These are phyloP conservation scores for Nephila pilipes DNA, from an alignment of 1,140 invertebrate genomes.

Conservation along the genomic window DNA sequence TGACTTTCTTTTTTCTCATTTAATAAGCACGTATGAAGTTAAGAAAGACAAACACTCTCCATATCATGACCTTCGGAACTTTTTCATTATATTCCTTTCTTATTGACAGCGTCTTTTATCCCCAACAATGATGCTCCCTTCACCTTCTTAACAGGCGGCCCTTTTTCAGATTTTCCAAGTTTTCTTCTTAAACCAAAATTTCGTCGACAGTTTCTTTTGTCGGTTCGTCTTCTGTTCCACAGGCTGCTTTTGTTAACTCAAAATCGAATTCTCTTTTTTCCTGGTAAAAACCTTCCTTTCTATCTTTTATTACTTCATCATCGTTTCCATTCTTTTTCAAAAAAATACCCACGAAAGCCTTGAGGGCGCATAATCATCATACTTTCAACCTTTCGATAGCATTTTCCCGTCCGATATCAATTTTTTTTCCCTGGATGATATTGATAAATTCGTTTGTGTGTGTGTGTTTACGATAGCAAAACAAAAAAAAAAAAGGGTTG, in stretches of 20 bases:
- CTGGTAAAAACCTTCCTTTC: background rate
- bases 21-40: background rate
- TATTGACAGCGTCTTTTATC: slow-evolving; percentile 30
- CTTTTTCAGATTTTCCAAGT: background rate
- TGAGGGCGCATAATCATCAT: background rate
- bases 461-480: too few species aligned
- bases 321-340: background rate
- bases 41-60: background rate
- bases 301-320: background rate
- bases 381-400: background rate
- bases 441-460: background rate
- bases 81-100: slow-evolving; percentile 21
- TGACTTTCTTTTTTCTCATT: background rate
- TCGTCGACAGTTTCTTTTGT: slow-evolving; percentile 56
- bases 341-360: background rate
- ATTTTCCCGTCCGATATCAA: background rate
- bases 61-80: background rate
- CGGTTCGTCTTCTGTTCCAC: background rate
- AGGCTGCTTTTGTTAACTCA: slow-evolving; percentile 11
- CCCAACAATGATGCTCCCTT: background rate
- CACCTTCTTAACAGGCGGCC: background rate
- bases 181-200: slow-evolving; percentile 7
- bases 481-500: background rate
- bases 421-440: background rate
- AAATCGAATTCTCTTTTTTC: background rate